Base-by-base conservation (phyloP, 2,113 vertebrate species). In the Pygoscelis adeliae region DNA sequence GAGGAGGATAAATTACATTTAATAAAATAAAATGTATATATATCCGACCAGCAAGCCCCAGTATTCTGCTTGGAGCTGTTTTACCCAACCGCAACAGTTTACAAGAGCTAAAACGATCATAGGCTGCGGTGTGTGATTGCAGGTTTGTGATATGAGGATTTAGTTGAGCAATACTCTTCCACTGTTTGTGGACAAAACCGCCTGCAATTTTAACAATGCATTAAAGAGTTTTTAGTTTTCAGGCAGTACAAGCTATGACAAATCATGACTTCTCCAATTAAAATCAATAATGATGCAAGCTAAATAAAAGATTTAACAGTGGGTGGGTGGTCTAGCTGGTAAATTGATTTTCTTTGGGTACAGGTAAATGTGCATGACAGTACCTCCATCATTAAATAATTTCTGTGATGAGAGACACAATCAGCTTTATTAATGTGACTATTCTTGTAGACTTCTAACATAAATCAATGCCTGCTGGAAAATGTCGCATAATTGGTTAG, bases 351-450 rank as follows among this genome's bases (percentile, higher is more conserved):
- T 92, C 62, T 74, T 81, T 63, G 88, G 85, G 89, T 76, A 20
- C 56, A 95, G 96, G 78, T 96, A 81, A 93, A 89, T 56, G 73
- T 88, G 72, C 21, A 13, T 77, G 89, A 34, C 8, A 42, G 78
- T 42, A 53, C 53, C 74, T 90, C 52, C 69, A 34, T 90, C 92
- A 76, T 91, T 80, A 89, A 94, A 90, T 90, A 95, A 95, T 90
- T 90, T 86, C 42, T 81, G 71, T 72, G 81, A 55, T 83, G 84
- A 94, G 66, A 80, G 32, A 76, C 20, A 87, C 77, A 69, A 59
- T 94, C 91, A 72, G 72, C 85, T 93, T 92, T 94, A 91, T 89
- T 89, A 96, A 95, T 77, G 61, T 59, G 59, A 69, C 76, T 93
- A 0, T 88, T 95, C 67, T 47, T 88, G 44, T 52, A 67, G 87